Conservation (phyloP, 2,113 vertebrate genomes). For the Dendropsophus ebraccatus region DNA sequence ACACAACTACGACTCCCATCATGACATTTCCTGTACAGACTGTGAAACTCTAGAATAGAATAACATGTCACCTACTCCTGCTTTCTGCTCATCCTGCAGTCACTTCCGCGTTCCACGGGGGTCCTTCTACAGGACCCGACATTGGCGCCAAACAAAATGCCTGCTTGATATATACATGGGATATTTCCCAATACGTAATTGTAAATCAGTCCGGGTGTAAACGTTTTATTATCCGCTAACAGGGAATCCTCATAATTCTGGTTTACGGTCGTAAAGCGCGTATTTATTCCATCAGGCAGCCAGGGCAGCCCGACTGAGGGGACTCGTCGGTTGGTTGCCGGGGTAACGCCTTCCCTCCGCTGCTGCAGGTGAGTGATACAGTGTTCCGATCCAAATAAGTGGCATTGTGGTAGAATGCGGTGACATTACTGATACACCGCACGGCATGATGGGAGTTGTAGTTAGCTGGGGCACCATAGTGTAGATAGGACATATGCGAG, state of each 20-base stretch:
- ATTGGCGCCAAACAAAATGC: neutral
- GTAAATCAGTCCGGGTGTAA: neutral
- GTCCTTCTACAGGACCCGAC: neutral
- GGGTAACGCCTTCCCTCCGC: neutral
- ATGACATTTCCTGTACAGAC: too few species aligned
- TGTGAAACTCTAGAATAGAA: too few species aligned
- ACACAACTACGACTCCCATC: too few species aligned
- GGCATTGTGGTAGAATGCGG: neutral
- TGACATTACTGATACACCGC: neutral
- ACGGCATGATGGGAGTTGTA: neutral
- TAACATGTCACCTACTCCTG: too few species aligned
- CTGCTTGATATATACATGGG: neutral
- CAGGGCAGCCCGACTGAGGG: neutral
- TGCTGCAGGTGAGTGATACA: constrained; percentile 9
- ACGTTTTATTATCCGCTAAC: neutral
- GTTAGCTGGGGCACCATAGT: too few species aligned
- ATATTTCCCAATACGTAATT: neutral
- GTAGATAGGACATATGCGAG: too few species aligned
- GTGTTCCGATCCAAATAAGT: too few species aligned
- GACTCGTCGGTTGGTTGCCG: neutral
- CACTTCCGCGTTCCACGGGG: constrained; percentile 26
- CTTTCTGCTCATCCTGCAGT: neutral
- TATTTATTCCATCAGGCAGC: neutral
- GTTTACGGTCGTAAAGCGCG: too few species aligned
- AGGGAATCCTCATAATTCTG: neutral